Conservation (phyloP, 2,888 invertebrate species). For the Heteromurus nitidus region DNA sequence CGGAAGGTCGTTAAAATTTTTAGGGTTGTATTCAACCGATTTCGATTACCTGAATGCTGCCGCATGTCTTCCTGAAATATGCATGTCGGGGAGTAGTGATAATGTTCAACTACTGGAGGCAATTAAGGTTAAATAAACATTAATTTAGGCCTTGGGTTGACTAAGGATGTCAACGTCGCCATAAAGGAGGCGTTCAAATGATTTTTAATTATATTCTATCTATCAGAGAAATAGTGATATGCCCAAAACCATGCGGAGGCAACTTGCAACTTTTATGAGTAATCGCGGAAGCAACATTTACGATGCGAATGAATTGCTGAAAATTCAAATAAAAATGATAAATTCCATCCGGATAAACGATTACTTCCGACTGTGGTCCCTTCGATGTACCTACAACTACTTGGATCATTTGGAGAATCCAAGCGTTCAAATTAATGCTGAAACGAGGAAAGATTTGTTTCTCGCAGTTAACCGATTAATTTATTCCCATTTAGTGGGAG, state of each 20-base stretch:
- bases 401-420: constrained; percentile 19
- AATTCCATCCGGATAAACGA: constrained; percentile 21
- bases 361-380: constrained; percentile 21
- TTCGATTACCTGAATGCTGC: not conserved
- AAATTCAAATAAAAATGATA: constrained; percentile 18
- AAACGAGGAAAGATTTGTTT: constrained; percentile 8
- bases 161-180: too few species aligned
- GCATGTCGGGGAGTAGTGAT: not conserved
- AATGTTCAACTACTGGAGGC: not conserved
- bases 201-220: too few species aligned
- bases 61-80: not conserved
- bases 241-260: constrained; percentile 39
- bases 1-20: not conserved
- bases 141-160: too few species aligned
- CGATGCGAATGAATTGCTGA: constrained; percentile 6
- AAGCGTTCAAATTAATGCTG: not conserved
- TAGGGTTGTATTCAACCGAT: not conserved
- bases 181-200: too few species aligned
- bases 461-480: constrained; percentile 16
- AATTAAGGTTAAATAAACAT: constrained; percentile 28
- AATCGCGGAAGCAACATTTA: not conserved
- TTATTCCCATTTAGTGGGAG: not conserved
- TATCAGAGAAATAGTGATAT: constrained; percentile 36
- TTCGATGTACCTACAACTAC: constrained; percentile 11
- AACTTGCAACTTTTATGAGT: not conserved